Percentiles rank a stretch among this genome's conserved stretches.
These are phyloP conservation scores for Salarias fasciatus DNA, from an alignment of 2,797 vertebrate genomes.

Conservation along the genomic window DNA sequence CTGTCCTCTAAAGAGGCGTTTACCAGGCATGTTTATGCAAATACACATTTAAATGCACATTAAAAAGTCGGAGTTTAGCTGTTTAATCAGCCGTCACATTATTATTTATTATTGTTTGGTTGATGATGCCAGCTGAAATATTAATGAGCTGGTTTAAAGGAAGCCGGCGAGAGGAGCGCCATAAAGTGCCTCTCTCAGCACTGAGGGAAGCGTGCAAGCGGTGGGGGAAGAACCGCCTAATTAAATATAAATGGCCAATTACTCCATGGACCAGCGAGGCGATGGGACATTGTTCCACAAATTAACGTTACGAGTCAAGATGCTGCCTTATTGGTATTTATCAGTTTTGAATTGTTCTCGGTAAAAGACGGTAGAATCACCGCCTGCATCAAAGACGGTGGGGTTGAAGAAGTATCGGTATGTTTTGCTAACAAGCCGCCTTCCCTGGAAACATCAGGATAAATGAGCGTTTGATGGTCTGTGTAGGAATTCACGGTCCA, in stretches of 20 bases:
- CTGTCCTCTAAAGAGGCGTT: conserved; percentile 80
- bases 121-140: conserved; percentile 82
- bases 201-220: conserved; percentile 63
- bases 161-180: conserved; percentile 66
- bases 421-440: too few relatives aligned
- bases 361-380: conserved; percentile 27
- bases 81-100: conserved; percentile 84
- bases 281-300: conserved; percentile 74
- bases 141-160: conserved; percentile 82
- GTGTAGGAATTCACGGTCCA: neutral
- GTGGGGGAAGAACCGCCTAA: conserved; percentile 73
- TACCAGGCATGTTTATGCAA: conserved; percentile 83
- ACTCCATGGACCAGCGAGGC: conserved; percentile 74
- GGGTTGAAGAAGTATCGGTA: conserved; percentile 12
- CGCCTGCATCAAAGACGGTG: conserved; percentile 22
- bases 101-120: conserved; percentile 85
- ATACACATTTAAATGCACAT: conserved; percentile 82
- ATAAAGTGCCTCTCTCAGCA: conserved; percentile 83
- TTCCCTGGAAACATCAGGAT: conserved; percentile 1
- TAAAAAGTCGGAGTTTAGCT: conserved; percentile 82
- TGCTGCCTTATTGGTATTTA: conserved; percentile 72
- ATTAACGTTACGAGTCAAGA: conserved; percentile 74
- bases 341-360: conserved; percentile 59
- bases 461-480: conserved; percentile 2
- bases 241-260: conserved; percentile 87